phyloP scores from a whole-genome alignment of 2,113 vertebrate genomes.

The Gavialis gangeticus region DNA sequence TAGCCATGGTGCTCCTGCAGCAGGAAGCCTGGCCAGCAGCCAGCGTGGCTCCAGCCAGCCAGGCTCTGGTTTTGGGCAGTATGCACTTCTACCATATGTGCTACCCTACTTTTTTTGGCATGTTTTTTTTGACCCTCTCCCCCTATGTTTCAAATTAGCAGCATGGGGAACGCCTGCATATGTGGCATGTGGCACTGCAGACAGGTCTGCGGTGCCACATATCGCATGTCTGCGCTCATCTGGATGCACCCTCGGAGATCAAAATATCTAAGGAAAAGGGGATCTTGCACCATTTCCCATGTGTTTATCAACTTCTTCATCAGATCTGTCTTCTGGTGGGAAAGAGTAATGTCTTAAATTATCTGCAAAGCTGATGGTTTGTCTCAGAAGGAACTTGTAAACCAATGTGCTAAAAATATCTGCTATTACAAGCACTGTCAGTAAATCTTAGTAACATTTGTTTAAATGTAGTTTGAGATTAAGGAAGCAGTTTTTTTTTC shows the following conservation, averaged over 20 bases:
- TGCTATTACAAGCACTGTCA: not conserved
- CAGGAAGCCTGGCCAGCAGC: no score
- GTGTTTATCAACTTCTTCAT: not conserved
- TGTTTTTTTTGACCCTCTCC: no score
- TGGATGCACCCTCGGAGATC: not conserved
- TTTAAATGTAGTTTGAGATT: not conserved
- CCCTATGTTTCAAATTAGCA: no score
- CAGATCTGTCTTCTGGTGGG: not conserved
- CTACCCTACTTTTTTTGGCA: no score
- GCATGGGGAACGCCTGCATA: no score
- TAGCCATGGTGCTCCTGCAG: no score
- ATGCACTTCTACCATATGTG: no score
- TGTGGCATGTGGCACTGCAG: no score
- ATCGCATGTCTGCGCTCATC: no score
- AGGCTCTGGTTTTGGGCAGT: no score
- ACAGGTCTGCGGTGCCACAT: no score
- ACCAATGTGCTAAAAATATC: not conserved
- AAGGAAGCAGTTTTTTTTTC: not conserved
- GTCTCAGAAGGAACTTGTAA: not conserved
- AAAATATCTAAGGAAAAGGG: not conserved
- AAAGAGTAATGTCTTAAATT: not conserved
- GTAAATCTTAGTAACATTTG: not conserved
- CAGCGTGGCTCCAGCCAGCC: no score
- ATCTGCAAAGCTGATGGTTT: not conserved
- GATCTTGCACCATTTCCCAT: not conserved